Conservation (phyloP, 2,113 vertebrate species). For the Epinephelus cyanopodus region DNA sequence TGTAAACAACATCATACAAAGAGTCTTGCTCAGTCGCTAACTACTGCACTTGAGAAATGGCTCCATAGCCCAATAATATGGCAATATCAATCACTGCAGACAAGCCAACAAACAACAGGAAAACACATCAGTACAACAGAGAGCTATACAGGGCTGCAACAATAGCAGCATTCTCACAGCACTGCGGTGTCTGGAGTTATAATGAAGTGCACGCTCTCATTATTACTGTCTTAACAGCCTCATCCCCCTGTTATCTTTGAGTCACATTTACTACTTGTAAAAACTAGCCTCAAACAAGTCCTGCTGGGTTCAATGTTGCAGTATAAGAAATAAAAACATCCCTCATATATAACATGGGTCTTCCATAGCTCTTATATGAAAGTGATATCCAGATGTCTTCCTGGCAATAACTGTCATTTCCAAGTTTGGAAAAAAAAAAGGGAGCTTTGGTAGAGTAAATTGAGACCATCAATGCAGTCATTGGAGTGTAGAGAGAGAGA, state of each 20-base stretch:
- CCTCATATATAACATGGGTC: neutral
- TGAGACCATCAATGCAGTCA: conserved; percentile 11
- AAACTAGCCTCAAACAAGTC: neutral
- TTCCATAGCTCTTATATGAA: neutral
- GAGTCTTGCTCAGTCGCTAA: neutral
- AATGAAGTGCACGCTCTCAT: neutral
- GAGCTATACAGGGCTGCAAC: neutral
- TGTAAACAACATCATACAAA: neutral
- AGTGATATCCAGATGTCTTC: neutral
- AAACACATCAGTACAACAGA: neutral
- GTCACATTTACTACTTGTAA: neutral
- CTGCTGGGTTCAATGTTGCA: neutral
- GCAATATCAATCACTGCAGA: neutral
- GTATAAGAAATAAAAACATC: neutral
- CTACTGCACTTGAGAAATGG: neutral
- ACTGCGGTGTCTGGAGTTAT: neutral
- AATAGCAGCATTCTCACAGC: neutral
- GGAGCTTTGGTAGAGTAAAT: neutral
- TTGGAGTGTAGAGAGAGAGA: neutral
- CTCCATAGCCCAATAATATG: neutral
- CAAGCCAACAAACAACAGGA: neutral
- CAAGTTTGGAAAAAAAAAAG: neutral
- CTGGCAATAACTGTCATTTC: neutral
- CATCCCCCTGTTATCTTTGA: too few relatives aligned
- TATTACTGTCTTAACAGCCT: neutral